Evolutionary conservation across 2,888 invertebrate species (phyloP), one percentile per base, ranked within the genome.

Genomic region (Limnephilus lunatus): DNA sequence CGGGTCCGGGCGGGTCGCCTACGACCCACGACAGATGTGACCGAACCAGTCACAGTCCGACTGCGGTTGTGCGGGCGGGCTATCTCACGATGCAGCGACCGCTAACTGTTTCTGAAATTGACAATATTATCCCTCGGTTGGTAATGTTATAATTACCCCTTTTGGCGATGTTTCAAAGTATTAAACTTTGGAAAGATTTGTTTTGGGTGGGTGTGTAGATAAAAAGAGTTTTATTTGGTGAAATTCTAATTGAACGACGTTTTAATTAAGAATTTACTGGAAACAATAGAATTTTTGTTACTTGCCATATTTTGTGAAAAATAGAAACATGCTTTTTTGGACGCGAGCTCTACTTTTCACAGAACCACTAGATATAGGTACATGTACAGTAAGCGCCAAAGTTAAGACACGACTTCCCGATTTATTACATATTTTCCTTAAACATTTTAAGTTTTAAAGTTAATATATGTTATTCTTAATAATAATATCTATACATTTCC

Each of bases 11-110:
- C 32, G 35, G 35, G 83, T 19, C 19, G 19, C 32, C 83, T 7
- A 19, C 31, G 83, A 35, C 83, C 35, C 83, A 11, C 83, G 83
- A 83, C 83, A 83, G 83, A 35, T 83, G 83, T 83, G 35, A 83
- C 83, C 83, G 35, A n/a, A 25, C 25, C 83, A 68, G 68, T 68
- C 68, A 68, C 68, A 83, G 83, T 83, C 32, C 35, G 35, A 83
- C 35, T 83, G 83, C 83, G 83, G 83, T 83, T 25, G 25, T 83
- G 83, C 83, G 83, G 83, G 83, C 25, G 32, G 83, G 35, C 83
- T 83, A 83, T 83, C 83, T 83, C 83, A 83, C 83, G 32, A 32
- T 35, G 83, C 83, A 83, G 83, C 83, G 35, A 83, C 83, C 83
- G 83, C 83, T 83, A 35, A 83, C 83, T 35, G 83, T 39, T 83